Evolutionary conservation across 2,113 vertebrate species (phyloP).

Genomic region (Corythornis madagascariensis): DNA sequence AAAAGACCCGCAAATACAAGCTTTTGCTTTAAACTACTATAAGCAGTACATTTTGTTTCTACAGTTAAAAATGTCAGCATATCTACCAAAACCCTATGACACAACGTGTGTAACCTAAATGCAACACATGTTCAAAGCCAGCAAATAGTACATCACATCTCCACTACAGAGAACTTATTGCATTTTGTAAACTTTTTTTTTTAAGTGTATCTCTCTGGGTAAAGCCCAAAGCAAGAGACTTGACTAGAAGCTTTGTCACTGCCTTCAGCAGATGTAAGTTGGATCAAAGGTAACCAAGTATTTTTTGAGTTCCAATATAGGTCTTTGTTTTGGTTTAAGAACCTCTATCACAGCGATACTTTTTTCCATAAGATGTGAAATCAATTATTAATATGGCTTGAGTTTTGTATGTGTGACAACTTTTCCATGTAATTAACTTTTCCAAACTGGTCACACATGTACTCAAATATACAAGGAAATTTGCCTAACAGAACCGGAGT

Average conservation of each 20-base stretch:
- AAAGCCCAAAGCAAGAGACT: not conserved
- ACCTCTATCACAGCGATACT: not conserved
- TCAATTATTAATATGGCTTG: not conserved
- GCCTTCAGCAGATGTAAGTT: not conserved
- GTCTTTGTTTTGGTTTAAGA: not conserved
- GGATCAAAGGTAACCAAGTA: not conserved
- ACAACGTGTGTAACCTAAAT: not conserved
- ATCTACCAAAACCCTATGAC: not conserved
- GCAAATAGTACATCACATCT: not conserved
- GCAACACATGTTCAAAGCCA: not conserved
- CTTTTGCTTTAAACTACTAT: not conserved
- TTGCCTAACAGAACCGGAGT: rapidly evolving
- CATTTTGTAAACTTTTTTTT: not conserved
- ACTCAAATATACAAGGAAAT: not conserved
- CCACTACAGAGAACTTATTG: not conserved
- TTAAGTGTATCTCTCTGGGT: not conserved
- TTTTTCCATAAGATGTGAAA: not conserved
- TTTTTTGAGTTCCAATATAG: not conserved
- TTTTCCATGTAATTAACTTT: not conserved
- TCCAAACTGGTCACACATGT: not conserved
- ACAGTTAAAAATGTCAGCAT: not conserved
- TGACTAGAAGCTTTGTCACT: not conserved
- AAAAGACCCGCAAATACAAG: not conserved
- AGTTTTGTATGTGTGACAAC: not conserved
- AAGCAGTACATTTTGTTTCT: not conserved